phyloP scores from a whole-genome alignment of 2,888 invertebrate species.

The Eumacrocentrus americanus region DNA sequence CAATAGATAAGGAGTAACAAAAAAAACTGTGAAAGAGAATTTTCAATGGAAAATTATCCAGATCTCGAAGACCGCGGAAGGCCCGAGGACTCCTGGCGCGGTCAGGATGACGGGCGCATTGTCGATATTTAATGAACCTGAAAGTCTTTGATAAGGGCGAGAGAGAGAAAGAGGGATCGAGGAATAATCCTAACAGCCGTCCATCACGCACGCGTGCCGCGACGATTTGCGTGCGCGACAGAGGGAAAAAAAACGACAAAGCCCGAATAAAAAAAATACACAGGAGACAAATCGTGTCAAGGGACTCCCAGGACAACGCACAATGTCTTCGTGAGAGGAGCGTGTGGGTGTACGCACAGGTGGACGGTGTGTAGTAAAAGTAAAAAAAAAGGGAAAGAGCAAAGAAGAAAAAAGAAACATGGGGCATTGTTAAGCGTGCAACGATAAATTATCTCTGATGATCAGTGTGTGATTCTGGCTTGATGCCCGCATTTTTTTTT shows the following conservation, averaged over 20 bases:
- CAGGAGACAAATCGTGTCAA: background rate
- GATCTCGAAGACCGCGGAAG: background rate
- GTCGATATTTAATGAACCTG: constrained; percentile 16
- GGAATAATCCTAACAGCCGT: background rate
- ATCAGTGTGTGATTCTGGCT: constrained; percentile 42
- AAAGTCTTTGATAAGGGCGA: background rate
- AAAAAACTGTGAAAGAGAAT: background rate
- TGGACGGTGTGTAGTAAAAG: constrained; percentile 6
- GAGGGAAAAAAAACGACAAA: background rate
- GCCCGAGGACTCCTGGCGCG: constrained; percentile 11
- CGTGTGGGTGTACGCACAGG: background rate
- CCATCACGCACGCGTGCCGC: background rate
- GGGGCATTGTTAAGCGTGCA: constrained; percentile 10
- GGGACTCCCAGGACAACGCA: background rate
- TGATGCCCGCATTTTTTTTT: constrained; percentile 52
- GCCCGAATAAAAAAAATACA: background rate
- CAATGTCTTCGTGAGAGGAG: background rate
- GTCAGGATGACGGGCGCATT: constrained; percentile 13
- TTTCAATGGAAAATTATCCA: constrained; percentile 11
- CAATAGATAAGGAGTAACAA: background rate
- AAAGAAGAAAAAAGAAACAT: constrained; percentile 16
- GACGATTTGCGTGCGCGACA: background rate
- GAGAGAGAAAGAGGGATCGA: background rate
- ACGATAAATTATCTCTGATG: constrained; percentile 17
- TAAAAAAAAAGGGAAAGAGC: constrained; percentile 8